phyloP scores from a whole-genome alignment of 2,797 vertebrate species.

The Mormyrops boulengeri region DNA sequence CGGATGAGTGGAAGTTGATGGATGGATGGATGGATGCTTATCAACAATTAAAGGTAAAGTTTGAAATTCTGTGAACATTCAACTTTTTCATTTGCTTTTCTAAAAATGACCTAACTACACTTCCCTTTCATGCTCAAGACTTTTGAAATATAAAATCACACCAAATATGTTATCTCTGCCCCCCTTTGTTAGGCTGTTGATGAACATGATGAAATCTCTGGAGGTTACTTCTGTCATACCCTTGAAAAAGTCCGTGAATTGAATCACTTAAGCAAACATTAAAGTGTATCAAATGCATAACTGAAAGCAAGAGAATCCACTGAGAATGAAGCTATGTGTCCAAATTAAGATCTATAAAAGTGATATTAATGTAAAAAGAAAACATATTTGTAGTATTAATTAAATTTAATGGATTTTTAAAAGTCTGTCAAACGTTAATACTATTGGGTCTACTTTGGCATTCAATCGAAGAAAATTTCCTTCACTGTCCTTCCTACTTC shows the following conservation, averaged over 20 bases:
- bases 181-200: neutral
- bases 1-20: too few species aligned
- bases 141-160: neutral
- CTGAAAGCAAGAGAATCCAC: neutral
- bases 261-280: neutral
- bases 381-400: neutral
- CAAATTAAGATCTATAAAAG: constrained; percentile 10
- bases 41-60: neutral
- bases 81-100: neutral
- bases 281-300: neutral
- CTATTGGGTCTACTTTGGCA: neutral
- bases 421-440: constrained; percentile 6
- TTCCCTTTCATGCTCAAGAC: neutral
- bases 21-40: neutral
- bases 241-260: neutral
- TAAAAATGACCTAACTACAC: neutral
- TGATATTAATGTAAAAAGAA: constrained; percentile 4
- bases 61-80: neutral
- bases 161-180: neutral
- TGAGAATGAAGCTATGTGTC: neutral
- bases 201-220: neutral
- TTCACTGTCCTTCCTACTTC: neutral
- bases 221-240: neutral
- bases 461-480: neutral
- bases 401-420: neutral